Evolutionary conservation across 2,113 vertebrate species (phyloP).

Genomic region (Cardinalis cardinalis): DNA sequence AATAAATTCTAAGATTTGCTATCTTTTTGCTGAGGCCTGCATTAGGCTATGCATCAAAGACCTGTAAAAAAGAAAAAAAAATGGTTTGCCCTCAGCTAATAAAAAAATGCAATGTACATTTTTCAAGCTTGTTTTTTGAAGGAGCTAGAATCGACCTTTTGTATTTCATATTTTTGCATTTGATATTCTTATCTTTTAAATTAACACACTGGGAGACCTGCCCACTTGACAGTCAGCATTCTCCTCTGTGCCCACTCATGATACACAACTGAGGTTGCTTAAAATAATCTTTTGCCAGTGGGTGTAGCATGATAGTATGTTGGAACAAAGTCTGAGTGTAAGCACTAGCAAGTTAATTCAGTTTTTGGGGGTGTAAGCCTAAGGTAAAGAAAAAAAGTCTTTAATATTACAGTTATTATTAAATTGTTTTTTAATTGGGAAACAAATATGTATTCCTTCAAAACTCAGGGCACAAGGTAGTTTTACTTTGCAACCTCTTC

Average conservation of each 20-base stretch:
- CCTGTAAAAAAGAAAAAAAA: not conserved
- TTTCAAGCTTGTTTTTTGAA: constrained; percentile 51
- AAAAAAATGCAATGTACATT: constrained; percentile 43
- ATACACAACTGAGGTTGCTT: not conserved
- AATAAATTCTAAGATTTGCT: constrained; percentile 80
- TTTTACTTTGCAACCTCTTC: not conserved
- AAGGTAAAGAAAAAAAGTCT: not conserved
- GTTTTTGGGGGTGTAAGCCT: not conserved
- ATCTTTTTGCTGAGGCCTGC: constrained; percentile 70
- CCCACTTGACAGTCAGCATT: not conserved
- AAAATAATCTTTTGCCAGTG: constrained; percentile 12
- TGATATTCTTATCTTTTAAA: constrained; percentile 12
- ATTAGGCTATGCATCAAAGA: constrained; percentile 67
- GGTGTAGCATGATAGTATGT: not conserved
- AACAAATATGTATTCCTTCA: not conserved
- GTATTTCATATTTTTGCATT: not conserved
- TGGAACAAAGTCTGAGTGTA: constrained; percentile 25
- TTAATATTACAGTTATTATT: not conserved
- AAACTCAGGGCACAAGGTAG: not conserved
- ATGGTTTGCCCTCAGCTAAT: not conserved
- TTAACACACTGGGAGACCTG: not conserved
- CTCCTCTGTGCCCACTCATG: not conserved
- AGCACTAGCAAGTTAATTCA: not conserved
- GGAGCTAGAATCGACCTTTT: not conserved
- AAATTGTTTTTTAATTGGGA: constrained; percentile 19